A percentile compares a stretch with the other conserved stretches of the same genome.
Conservation (phyloP, 2,113 vertebrate species). For the Elgaria multicarinata region DNA sequence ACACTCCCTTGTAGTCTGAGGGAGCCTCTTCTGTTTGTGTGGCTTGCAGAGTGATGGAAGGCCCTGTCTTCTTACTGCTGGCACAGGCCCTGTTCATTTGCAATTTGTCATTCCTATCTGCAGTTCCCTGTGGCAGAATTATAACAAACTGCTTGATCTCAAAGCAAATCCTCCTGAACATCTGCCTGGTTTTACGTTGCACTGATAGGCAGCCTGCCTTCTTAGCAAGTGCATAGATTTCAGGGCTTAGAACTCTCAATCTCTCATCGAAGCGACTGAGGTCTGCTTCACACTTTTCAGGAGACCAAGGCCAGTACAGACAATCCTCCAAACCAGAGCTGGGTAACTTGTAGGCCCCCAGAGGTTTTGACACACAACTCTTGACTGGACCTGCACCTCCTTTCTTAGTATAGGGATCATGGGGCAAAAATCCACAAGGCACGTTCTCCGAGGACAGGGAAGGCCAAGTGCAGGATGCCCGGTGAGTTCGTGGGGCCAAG, state of each 20-base stretch:
- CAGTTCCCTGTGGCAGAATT: background rate
- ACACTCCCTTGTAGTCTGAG: background rate
- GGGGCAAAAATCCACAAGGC: no score
- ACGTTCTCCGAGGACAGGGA: no score
- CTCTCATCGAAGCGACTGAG: background rate
- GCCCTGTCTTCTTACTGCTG: background rate
- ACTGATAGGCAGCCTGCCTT: background rate
- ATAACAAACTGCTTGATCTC: background rate
- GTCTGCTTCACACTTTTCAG: background rate
- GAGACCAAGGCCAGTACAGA: background rate
- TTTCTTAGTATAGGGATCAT: no score
- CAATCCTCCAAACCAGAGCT: background rate
- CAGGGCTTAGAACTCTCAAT: background rate
- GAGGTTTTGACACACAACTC: no score
- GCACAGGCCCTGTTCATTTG: background rate
- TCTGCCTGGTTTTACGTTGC: constrained; percentile 1
- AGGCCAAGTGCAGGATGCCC: no score
- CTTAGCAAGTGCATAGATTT: background rate
- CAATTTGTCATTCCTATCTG: constrained; percentile 1
- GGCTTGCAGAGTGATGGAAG: background rate
- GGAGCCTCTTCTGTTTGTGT: background rate
- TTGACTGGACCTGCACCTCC: no score
- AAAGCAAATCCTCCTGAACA: background rate
- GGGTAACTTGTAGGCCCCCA: no score
- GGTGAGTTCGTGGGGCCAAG: no score